phyloP scores from a whole-genome alignment of 2,888 invertebrate species.

The Mythimna pallens region DNA sequence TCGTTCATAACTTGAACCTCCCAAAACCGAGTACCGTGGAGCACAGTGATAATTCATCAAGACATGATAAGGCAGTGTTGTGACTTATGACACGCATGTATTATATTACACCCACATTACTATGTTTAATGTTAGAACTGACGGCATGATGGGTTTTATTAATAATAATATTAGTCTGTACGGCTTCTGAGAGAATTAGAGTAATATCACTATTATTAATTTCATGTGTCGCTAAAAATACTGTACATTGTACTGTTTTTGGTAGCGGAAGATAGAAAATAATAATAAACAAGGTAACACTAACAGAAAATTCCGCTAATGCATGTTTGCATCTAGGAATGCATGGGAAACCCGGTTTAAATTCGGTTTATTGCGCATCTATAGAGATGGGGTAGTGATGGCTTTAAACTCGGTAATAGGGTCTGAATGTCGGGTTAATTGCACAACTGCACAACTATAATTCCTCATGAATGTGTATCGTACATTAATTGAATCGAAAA shows the following conservation, averaged over 20 bases:
- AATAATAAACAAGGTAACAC: neutral
- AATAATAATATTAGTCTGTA: constrained; percentile 47
- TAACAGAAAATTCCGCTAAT: too few relatives aligned
- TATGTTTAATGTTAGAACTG: constrained; percentile 53
- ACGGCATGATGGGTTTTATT: constrained; percentile 55
- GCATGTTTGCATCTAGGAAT: neutral
- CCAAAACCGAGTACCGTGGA: constrained; percentile 56
- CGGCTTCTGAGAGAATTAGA: constrained; percentile 30
- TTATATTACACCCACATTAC: constrained; percentile 76
- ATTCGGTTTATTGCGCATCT: neutral
- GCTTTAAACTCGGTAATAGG: neutral
- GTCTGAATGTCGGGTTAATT: neutral
- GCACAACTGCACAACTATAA: too few relatives aligned
- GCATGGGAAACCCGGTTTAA: neutral
- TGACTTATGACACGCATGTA: constrained; percentile 79
- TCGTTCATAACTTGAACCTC: constrained; percentile 58
- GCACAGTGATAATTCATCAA: constrained; percentile 83
- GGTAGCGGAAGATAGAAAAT: neutral
- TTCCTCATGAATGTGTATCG: too few relatives aligned
- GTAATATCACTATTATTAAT: constrained; percentile 19
- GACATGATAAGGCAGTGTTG: constrained; percentile 84
- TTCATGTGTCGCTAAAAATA: neutral
- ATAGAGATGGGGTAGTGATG: neutral
- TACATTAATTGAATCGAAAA: too few relatives aligned
- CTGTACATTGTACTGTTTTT: neutral